Conservation (phyloP, 1,140 invertebrate genomes). For the Mylabris phalerata region DNA sequence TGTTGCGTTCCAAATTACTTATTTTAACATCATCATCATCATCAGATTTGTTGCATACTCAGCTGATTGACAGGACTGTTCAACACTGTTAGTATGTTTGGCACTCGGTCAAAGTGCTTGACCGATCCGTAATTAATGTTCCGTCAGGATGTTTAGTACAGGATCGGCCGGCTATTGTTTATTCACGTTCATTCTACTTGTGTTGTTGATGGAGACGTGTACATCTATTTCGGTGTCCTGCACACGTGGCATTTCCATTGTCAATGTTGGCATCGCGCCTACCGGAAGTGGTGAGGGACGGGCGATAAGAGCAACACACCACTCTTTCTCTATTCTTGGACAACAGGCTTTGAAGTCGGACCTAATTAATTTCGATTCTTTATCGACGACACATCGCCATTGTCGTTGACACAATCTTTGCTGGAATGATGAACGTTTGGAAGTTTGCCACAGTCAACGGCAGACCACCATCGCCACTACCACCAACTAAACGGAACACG, state of each 20-base stretch:
- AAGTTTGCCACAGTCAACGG: too few species aligned
- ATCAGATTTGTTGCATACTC: slow-evolving; percentile 18
- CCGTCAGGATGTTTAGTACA: not conserved
- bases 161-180: too few species aligned
- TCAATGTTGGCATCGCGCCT: slow-evolving; percentile 30
- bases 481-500: too few species aligned
- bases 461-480: too few species aligned
- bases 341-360: slow-evolving; percentile 29
- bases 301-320: not conserved
- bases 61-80: slow-evolving; percentile 13
- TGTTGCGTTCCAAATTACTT: not conserved
- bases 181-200: too few species aligned
- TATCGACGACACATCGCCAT: not conserved
- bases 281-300: slow-evolving; percentile 23
- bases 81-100: slow-evolving; percentile 6
- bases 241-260: slow-evolving; percentile 30
- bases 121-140: slow-evolving; percentile 3
- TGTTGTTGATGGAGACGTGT: too few species aligned
- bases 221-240: too few species aligned
- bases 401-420: too few species aligned
- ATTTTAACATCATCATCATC: not conserved
- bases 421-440: too few species aligned
- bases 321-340: slow-evolving; percentile 18
- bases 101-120: slow-evolving; percentile 5
- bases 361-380: slow-evolving; percentile 22